Base-by-base conservation (phyloP, 1,140 invertebrate species). In the Leptonema lineaticorne region DNA sequence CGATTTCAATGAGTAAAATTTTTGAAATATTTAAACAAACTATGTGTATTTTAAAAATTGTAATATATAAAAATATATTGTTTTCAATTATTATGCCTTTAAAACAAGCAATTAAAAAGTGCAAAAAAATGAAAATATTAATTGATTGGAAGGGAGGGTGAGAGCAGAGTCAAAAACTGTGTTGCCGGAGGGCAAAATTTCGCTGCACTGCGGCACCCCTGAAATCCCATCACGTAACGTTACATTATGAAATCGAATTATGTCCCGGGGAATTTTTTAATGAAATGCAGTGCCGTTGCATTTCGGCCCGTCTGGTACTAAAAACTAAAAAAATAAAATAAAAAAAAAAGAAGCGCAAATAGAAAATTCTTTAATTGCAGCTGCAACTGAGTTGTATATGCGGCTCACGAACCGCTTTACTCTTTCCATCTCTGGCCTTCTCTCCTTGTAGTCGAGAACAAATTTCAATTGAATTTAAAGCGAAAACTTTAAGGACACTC, bases 181-280 rank as follows among this genome's bases (percentile, higher is more conserved):
- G n/a, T n/a, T n/a, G n/a, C n/a, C 41, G 16, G 7, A 46, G 41
- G n/a, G 6, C 14, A 20, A 48, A 18, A 20, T 20, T 20, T 33
- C 29, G 46, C 16, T 22, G 20, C 46, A 48, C n/a, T 48, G n/a
- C 16, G 9, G 46, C 14, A 8, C 46, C 46, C 16, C 7, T 18
- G 46, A 20, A n/a, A n/a, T n/a, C 46, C 20, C 50, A 26, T 24
- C 50, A 53, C 50, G 50, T 53, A 53, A 11, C 50, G 22, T 16
- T 45, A 45, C 37, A 45, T 53, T 53, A 53, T 53, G 50, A 53
- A 53, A 53, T 53, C 50, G 50, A 53, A 53, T 53, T 53, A 53
- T 53, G 50, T 53, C 18, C 50, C 11, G 50, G 22, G 22, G 37
- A n/a, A 41, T 14, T 41, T 41, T 41, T 41, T 41, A 41, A 41